Evolutionary conservation across 1,140 invertebrate species (phyloP).

Genomic region (Drosophila tristis): DNA sequence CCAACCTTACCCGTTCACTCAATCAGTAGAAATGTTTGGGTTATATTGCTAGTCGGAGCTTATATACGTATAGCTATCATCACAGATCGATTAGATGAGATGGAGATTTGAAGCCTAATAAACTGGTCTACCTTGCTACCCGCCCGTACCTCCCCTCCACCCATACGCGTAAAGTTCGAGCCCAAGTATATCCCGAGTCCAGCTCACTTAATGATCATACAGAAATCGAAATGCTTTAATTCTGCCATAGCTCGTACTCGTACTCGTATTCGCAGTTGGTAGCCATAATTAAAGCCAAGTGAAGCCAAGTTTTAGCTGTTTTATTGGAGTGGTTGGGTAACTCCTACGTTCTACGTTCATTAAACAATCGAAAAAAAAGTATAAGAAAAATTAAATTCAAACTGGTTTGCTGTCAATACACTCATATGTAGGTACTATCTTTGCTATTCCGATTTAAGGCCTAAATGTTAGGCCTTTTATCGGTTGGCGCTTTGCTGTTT

Average conservation of each 20-base stretch:
- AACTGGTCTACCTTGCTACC: conserved; percentile 42
- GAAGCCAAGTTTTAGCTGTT: no score
- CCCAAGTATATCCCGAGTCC: conserved; percentile 25
- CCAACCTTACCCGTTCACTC: conserved; percentile 38
- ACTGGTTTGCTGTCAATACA: conserved; percentile 10
- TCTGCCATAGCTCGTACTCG: neutral
- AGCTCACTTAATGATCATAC: conserved; percentile 37
- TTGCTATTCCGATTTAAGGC: no score
- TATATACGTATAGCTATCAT: conserved; percentile 19
- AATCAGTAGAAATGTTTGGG: conserved; percentile 37
- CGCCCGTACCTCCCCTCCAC: conserved; percentile 12
- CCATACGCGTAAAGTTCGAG: conserved; percentile 1
- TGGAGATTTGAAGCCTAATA: conserved; percentile 10
- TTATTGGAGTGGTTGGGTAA: conserved; percentile 25
- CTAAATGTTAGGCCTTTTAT: no score
- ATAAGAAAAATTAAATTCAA: neutral
- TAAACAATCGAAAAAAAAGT: neutral
- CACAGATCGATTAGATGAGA: conserved; percentile 4
- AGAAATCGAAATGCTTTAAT: conserved; percentile 24
- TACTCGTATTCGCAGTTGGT: no score
- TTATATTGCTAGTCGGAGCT: conserved; percentile 7
- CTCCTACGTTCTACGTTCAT: conserved; percentile 29
- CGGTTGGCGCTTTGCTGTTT: neutral
- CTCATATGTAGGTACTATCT: neutral
- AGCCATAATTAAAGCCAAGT: conserved; percentile 4